phyloP scores from a whole-genome alignment of 2,888 invertebrate genomes.

The Gordius sp. region DNA sequence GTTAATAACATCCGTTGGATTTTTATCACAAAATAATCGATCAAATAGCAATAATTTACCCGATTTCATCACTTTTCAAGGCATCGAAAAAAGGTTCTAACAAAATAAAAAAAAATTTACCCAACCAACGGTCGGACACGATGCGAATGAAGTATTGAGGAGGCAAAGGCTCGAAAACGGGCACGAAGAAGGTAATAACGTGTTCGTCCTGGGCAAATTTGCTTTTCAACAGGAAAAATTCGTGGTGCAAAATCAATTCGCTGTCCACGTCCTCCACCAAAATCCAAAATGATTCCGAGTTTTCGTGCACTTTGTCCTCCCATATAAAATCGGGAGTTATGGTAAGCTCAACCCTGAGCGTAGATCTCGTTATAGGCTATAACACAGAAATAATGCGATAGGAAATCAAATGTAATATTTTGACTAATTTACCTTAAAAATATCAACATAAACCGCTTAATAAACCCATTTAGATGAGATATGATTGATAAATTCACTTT shows the following conservation, averaged over 20 bases:
- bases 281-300: conserved; percentile 40
- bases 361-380: conserved; percentile 54
- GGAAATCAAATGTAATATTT: neutral
- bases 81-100: too few relatives aligned
- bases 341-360: conserved; percentile 71
- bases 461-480: too few relatives aligned
- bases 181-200: conserved; percentile 82
- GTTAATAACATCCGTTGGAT: too few relatives aligned
- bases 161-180: conserved; percentile 86
- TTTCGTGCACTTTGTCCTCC: conserved; percentile 67
- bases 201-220: conserved; percentile 83
- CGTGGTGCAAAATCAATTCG: conserved; percentile 58
- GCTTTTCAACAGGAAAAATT: conserved; percentile 70
- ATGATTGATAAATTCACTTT: too few relatives aligned
- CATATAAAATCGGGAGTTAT: conserved; percentile 96
- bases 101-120: conserved; percentile 22
- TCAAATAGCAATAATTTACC: too few relatives aligned
- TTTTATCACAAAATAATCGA: too few relatives aligned
- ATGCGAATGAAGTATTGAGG: conserved; percentile 73
- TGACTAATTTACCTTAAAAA: too few relatives aligned
- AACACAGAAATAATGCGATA: neutral
- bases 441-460: too few relatives aligned
- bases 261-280: conserved; percentile 38
- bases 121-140: conserved; percentile 35
- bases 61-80: too few relatives aligned